Percentiles rank a stretch among this genome's conserved stretches.
Evolutionary conservation across 2,797 vertebrate genomes (phyloP).

Genomic region (Pagetopsis macropterus): DNA sequence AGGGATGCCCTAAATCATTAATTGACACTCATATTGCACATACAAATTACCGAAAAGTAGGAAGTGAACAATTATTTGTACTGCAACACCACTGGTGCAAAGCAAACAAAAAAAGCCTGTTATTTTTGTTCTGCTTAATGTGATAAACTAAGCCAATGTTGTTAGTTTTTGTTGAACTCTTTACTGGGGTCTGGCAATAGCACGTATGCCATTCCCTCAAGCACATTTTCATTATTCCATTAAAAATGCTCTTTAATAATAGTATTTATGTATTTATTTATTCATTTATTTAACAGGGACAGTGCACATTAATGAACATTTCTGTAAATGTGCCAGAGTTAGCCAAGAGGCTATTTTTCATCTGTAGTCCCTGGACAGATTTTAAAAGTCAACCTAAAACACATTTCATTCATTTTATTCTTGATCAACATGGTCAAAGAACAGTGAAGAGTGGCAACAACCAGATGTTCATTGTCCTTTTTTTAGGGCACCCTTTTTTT

Average conservation of each 20-base stretch:
- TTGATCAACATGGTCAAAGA: not conserved
- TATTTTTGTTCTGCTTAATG: not conserved
- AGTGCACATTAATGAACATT: too few species aligned
- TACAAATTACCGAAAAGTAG: conserved; percentile 16
- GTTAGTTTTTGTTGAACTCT: not conserved
- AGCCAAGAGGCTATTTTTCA: too few species aligned
- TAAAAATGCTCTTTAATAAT: not conserved
- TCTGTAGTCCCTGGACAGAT: too few species aligned
- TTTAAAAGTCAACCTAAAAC: too few species aligned
- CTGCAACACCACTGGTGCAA: not conserved
- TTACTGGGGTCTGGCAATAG: conserved; percentile 1
- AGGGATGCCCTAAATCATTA: conserved; percentile 34
- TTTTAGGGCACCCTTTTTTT: not conserved
- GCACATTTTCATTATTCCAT: conserved; percentile 14
- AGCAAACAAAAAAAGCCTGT: not conserved
- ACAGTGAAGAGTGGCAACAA: conserved; percentile 6
- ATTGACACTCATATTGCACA: conserved; percentile 11
- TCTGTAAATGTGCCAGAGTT: too few species aligned
- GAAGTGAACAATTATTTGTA: not conserved
- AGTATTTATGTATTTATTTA: not conserved
- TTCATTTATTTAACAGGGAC: too few species aligned
- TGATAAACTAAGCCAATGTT: conserved; percentile 2
- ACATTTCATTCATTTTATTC: too few species aligned
- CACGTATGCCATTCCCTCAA: conserved; percentile 8
- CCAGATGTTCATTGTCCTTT: conserved; percentile 32